A percentile compares a stretch with the other conserved stretches of the same genome.
phyloP scores from a whole-genome alignment of 2,888 invertebrate species.

The Protonemura montana region DNA sequence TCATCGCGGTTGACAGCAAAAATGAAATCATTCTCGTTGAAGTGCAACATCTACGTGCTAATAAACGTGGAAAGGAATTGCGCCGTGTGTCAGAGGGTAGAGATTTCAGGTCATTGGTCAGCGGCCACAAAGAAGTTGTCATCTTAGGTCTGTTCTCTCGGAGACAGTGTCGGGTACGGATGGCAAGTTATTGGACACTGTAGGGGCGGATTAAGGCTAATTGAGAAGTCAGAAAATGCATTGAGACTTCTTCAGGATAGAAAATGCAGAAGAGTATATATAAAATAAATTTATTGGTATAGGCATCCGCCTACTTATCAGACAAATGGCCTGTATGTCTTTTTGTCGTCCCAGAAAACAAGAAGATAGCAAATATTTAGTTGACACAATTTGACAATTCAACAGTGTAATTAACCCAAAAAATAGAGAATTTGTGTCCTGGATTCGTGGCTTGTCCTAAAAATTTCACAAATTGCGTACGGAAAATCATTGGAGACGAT shows the following conservation, averaged over 20 bases:
- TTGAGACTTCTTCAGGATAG: background rate
- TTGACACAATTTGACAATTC: too few relatives aligned
- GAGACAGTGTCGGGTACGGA: background rate
- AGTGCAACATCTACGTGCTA: background rate
- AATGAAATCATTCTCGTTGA: background rate
- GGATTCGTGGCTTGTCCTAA: too few relatives aligned
- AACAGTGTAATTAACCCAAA: too few relatives aligned
- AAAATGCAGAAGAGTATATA: too few relatives aligned
- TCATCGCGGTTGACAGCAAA: background rate
- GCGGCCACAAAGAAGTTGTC: background rate
- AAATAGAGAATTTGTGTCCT: too few relatives aligned
- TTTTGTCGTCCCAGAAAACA: too few relatives aligned
- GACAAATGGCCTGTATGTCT: too few relatives aligned
- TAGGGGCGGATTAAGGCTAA: background rate
- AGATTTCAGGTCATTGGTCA: background rate
- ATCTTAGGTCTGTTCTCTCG: background rate
- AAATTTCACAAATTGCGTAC: too few relatives aligned
- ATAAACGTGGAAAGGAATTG: background rate
- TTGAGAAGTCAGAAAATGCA: background rate
- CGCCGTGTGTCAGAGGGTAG: background rate
- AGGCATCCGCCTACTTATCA: too few relatives aligned
- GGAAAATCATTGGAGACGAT: too few relatives aligned
- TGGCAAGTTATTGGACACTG: background rate
- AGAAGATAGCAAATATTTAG: too few relatives aligned
- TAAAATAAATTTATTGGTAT: too few relatives aligned